Evolutionary conservation across 2,113 vertebrate species (phyloP).

Genomic region (Cynopterus brachyotis): DNA sequence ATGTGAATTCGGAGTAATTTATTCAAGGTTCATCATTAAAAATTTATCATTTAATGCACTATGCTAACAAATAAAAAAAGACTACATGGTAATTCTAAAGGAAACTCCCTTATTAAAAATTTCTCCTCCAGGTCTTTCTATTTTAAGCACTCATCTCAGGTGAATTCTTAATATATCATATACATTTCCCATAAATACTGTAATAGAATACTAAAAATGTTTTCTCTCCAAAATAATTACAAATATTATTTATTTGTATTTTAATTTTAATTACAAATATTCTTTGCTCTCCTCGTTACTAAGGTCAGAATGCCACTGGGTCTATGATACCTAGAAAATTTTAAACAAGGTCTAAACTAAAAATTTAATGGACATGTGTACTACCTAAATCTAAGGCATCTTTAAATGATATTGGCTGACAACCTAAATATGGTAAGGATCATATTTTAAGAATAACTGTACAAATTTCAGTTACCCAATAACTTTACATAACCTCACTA

Average conservation of each 20-base stretch:
- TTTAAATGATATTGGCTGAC: neutral
- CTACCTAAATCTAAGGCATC: neutral
- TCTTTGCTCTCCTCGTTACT: neutral
- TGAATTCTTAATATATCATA: neutral
- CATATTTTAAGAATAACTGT: neutral
- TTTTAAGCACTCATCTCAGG: neutral
- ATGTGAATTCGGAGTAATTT: neutral
- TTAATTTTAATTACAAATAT: conserved; percentile 17
- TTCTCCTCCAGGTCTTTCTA: neutral
- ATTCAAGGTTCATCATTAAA: neutral
- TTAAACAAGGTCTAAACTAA: conserved; percentile 18
- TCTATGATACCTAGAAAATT: conserved; percentile 23
- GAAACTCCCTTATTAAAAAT: neutral
- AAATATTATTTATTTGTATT: neutral
- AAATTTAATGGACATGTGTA: neutral
- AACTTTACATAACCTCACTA: neutral
- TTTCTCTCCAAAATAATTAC: neutral
- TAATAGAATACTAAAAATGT: neutral
- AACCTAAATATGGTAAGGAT: neutral
- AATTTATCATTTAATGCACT: neutral
- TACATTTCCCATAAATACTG: neutral
- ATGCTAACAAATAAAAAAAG: neutral
- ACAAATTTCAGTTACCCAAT: neutral
- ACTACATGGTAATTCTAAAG: neutral
- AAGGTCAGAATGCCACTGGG: neutral